Evolutionary conservation across 2,888 invertebrate species (phyloP).

Genomic region (Torymus tubicola): DNA sequence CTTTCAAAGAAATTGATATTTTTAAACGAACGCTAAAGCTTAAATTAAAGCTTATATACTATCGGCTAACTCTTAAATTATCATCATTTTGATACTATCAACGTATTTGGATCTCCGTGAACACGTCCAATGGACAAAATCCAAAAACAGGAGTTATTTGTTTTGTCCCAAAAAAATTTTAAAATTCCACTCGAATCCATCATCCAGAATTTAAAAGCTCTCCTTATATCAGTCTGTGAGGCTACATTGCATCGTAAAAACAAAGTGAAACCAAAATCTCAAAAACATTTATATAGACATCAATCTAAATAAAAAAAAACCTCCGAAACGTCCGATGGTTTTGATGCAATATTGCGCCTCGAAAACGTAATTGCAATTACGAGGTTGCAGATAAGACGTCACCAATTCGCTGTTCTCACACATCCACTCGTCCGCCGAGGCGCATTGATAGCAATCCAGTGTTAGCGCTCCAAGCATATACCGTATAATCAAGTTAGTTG

Average conservation of each 20-base stretch:
- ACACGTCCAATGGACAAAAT: no score
- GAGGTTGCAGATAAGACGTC: conserved; percentile 80
- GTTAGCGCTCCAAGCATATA: conserved; percentile 64
- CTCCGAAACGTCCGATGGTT: conserved; percentile 77
- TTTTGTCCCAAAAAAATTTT: no score
- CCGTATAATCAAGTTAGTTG: conserved; percentile 27
- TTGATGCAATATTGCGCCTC: conserved; percentile 91
- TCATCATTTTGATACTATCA: no score
- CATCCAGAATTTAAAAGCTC: no score
- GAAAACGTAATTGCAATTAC: conserved; percentile 85
- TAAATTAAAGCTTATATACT: no score
- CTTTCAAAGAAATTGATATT: no score
- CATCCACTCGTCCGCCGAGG: conserved; percentile 80
- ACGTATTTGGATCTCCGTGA: no score
- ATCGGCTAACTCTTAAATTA: no score
- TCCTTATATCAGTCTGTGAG: no score
- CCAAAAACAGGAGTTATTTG: no score
- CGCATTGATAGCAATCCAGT: conserved; percentile 88
- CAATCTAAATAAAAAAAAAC: conserved; percentile 59
- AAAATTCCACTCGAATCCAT: no score
- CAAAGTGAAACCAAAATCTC: not conserved
- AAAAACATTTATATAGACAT: conserved; percentile 10
- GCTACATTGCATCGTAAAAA: not conserved
- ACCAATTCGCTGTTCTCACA: conserved; percentile 84
- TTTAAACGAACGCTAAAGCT: no score